Conservation (phyloP, 2,888 invertebrate genomes). For the Elgonia sp. region DNA sequence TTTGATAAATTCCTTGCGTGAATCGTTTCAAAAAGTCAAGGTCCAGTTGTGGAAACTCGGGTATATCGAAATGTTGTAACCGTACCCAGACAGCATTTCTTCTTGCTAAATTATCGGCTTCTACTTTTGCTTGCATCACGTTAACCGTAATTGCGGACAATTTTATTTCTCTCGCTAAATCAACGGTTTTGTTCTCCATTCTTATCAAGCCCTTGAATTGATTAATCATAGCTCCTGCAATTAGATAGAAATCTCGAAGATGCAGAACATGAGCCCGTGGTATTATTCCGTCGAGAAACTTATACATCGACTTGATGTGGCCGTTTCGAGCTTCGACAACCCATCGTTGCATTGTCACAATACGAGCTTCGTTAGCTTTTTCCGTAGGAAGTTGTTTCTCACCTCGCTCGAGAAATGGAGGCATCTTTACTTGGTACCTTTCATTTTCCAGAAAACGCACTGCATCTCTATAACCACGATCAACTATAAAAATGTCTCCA, state of each 20-base stretch:
- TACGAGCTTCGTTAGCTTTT: slow-evolving; percentile 34
- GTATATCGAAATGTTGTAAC: background rate
- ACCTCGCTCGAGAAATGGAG: background rate
- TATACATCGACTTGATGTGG: slow-evolving; percentile 34
- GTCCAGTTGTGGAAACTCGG: background rate
- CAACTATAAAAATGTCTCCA: background rate
- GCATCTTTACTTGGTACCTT: background rate
- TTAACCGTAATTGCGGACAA: slow-evolving; percentile 36
- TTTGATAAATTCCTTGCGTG: background rate
- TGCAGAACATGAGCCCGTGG: slow-evolving; percentile 22
- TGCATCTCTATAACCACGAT: slow-evolving; percentile 27
- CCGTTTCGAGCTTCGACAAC: slow-evolving; percentile 55
- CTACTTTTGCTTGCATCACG: slow-evolving; percentile 57
- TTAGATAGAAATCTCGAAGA: slow-evolving; percentile 24
- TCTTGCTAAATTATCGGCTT: slow-evolving; percentile 39
- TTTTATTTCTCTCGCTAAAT: slow-evolving; percentile 33
- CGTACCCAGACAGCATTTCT: slow-evolving; percentile 18
- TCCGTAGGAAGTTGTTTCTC: slow-evolving; percentile 19
- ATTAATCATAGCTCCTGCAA: slow-evolving; percentile 55
- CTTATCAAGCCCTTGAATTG: slow-evolving; percentile 24
- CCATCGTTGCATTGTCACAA: slow-evolving; percentile 49
- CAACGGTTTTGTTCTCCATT: slow-evolving; percentile 45
- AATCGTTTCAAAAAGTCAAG: background rate
- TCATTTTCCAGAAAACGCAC: background rate
- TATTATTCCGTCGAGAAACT: slow-evolving; percentile 38